phyloP scores from a whole-genome alignment of 2,888 invertebrate species.

The Lepidocyrtinus sp. region DNA sequence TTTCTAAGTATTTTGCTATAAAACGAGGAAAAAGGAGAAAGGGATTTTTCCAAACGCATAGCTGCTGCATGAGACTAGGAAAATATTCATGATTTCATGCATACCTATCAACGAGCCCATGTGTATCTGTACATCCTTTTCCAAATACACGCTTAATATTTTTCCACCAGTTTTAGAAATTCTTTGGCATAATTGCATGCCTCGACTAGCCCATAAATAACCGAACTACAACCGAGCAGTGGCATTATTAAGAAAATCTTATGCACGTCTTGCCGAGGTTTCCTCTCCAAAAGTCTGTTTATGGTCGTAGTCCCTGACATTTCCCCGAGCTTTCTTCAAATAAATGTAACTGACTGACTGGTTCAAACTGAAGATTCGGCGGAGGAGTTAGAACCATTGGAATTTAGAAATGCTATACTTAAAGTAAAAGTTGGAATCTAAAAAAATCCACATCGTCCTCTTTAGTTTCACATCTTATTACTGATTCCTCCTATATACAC shows the following conservation, averaged over 20 bases:
- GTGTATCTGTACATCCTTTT: conserved; percentile 2
- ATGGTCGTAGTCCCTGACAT: conserved; percentile 35
- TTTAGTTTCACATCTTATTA: conserved; percentile 1
- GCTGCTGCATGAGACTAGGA: neutral
- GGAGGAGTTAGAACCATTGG: conserved; percentile 25
- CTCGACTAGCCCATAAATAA: conserved; percentile 70
- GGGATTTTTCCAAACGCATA: conserved; percentile 15
- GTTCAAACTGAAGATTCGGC: conserved; percentile 22
- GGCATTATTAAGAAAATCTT: conserved; percentile 70
- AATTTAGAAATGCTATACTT: conserved; percentile 27
- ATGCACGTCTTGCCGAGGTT: conserved; percentile 70
- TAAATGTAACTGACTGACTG: conserved; percentile 18
- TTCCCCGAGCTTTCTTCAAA: conserved; percentile 31
- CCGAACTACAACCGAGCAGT: conserved; percentile 66
- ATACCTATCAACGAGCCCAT: neutral
- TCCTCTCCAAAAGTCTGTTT: conserved; percentile 49
- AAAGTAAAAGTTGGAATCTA: neutral
- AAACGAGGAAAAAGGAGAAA: conserved; percentile 7
- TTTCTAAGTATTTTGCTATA: conserved; percentile 14
- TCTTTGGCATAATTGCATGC: conserved; percentile 71
- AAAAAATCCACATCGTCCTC: conserved; percentile 5
- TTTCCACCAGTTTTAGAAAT: conserved; percentile 63
- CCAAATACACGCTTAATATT: conserved; percentile 59
- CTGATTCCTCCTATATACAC: neutral
- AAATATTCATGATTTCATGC: conserved; percentile 25